A percentile compares a stretch with the other conserved stretches of the same genome.
phyloP scores from a whole-genome alignment of 2,888 invertebrate genomes.

The Aethes cnicana region DNA sequence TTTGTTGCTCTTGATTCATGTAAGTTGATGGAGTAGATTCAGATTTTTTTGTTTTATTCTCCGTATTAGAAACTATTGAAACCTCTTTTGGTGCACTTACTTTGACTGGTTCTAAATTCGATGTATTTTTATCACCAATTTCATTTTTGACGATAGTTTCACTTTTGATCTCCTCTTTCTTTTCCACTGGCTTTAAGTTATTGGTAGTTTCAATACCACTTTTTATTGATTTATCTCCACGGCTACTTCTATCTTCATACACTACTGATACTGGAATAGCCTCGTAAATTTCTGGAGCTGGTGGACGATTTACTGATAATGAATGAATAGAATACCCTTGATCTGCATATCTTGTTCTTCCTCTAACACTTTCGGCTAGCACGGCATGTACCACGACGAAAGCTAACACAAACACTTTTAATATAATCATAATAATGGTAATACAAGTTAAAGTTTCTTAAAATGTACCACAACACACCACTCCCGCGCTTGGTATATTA shows the following conservation, averaged over 20 bases:
- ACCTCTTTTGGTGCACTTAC: not conserved
- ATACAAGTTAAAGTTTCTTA: slow-evolving; percentile 29
- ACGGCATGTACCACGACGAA: slow-evolving; percentile 36
- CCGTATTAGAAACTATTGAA: not conserved
- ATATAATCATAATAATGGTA: slow-evolving; percentile 33
- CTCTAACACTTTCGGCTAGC: slow-evolving; percentile 36
- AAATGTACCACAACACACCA: slow-evolving; percentile 48
- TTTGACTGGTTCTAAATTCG: not conserved
- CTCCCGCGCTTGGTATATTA: slow-evolving; percentile 53
- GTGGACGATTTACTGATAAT: slow-evolving; percentile 52
- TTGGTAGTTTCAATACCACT: not conserved
- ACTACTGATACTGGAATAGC: slow-evolving; percentile 39
- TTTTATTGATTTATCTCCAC: slow-evolving; percentile 32
- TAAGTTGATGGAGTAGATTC: slow-evolving; percentile 29
- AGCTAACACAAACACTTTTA: slow-evolving; percentile 34
- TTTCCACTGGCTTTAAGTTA: slow-evolving; percentile 28
- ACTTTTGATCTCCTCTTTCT: slow-evolving; percentile 42
- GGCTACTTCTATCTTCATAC: slow-evolving; percentile 29
- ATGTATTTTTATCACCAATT: not conserved
- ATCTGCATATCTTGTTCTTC: slow-evolving; percentile 27
- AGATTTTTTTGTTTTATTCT: not conserved
- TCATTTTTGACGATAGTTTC: not conserved
- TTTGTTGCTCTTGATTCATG: slow-evolving; percentile 33
- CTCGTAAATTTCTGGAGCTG: slow-evolving; percentile 41
- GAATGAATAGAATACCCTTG: slow-evolving; percentile 30